phyloP scores from a whole-genome alignment of 2,888 invertebrate species.

The Rhorus exstirpatorius region DNA sequence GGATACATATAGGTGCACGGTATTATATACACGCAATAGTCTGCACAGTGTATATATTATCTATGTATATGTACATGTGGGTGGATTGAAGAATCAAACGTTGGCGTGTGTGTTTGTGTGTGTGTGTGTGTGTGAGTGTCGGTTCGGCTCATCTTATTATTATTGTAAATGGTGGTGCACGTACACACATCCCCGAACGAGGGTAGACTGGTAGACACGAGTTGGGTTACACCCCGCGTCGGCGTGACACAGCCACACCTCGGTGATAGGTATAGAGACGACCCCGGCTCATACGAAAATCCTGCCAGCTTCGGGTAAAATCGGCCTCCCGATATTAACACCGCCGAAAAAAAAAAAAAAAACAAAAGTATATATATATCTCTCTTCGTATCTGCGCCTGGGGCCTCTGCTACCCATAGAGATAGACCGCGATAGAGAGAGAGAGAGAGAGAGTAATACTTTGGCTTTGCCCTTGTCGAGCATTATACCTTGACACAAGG shows the following conservation, averaged over 20 bases:
- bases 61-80: too few relatives aligned
- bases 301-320: constrained; percentile 34
- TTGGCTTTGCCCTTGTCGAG: constrained; percentile 33
- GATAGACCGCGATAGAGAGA: neutral
- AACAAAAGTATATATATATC: too few relatives aligned
- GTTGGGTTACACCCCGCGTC: too few relatives aligned
- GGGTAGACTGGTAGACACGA: too few relatives aligned
- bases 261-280: too few relatives aligned
- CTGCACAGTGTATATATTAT: too few relatives aligned
- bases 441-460: constrained; percentile 14
- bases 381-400: constrained; percentile 23
- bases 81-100: constrained; percentile 23
- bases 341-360: neutral
- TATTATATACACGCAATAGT: too few relatives aligned
- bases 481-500: constrained; percentile 55
- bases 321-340: neutral
- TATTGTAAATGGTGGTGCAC: constrained; percentile 15
- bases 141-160: constrained; percentile 29
- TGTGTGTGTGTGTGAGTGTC: too few relatives aligned
- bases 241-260: constrained; percentile 70
- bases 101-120: neutral
- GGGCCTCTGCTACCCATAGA: neutral
- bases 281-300: constrained; percentile 18
- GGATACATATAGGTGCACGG: neutral
- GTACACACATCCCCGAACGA: too few relatives aligned